A percentile compares a stretch with the other conserved stretches of the same genome.
Evolutionary conservation across 1,140 invertebrate species (phyloP).

Genomic region (Trialeurodes vaporariorum): DNA sequence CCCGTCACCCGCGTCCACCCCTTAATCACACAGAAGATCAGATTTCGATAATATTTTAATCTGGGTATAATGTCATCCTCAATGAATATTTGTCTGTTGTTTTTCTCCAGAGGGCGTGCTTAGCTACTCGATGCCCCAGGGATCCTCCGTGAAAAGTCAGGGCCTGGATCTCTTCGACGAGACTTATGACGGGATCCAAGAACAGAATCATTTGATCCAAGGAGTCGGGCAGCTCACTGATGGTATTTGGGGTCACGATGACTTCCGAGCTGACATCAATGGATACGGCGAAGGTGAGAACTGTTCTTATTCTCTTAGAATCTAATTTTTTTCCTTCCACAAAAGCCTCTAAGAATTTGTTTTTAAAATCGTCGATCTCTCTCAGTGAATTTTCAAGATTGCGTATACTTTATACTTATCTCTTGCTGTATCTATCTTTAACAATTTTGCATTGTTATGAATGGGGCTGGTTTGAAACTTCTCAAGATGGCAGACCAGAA

Average conservation of each 20-base stretch:
- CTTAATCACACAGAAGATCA: neutral
- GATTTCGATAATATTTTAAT: neutral
- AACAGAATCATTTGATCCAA: constrained; percentile 44
- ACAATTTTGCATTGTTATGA: too few relatives aligned
- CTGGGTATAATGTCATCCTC: neutral
- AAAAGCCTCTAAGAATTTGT: too few relatives aligned
- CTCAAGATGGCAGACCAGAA: too few relatives aligned
- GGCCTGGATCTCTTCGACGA: constrained; percentile 45
- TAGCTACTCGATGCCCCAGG: constrained; percentile 47
- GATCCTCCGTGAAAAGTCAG: constrained; percentile 28
- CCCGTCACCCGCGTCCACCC: neutral
- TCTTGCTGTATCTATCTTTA: too few relatives aligned
- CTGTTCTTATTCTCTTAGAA: neutral
- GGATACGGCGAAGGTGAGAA: constrained; percentile 56
- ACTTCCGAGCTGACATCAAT: constrained; percentile 59
- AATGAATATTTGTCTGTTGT: constrained; percentile 4
- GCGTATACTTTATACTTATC: too few relatives aligned
- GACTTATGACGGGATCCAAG: constrained; percentile 46
- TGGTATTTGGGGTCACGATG: constrained; percentile 63
- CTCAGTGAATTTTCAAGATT: too few relatives aligned
- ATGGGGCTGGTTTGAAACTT: too few relatives aligned
- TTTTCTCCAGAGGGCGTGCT: constrained; percentile 40
- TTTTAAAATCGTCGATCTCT: too few relatives aligned
- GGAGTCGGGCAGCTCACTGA: constrained; percentile 90
- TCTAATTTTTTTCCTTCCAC: too few relatives aligned